A percentile compares a stretch with the other conserved stretches of the same genome.
Conservation (phyloP, 2,113 vertebrate species). For the Mus spicilegus region DNA sequence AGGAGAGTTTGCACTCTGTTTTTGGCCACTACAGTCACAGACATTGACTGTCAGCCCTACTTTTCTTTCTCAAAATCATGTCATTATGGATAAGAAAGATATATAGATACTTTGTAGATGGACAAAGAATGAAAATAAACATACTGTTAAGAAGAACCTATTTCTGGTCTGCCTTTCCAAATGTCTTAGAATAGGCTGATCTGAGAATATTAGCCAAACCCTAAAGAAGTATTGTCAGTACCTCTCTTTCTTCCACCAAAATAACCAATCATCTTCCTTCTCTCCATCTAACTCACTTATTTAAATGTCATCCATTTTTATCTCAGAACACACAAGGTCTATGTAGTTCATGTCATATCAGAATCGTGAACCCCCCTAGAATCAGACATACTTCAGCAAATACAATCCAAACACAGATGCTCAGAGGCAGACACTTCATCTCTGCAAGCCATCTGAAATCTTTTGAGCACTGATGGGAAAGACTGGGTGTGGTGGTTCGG, state of each 20-base stretch:
- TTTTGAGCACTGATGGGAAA: background rate
- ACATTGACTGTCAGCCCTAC: background rate
- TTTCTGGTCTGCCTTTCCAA: background rate
- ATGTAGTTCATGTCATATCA: background rate
- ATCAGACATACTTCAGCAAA: background rate
- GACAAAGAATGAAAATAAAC: too few species aligned
- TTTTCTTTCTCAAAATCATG: slow-evolving; percentile 37
- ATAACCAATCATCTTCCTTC: background rate
- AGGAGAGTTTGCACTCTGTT: background rate
- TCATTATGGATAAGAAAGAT: background rate
- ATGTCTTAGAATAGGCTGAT: background rate
- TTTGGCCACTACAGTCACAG: background rate
- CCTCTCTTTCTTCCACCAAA: background rate
- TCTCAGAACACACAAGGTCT: background rate
- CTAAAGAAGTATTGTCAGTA: background rate
- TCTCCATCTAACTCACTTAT: background rate
- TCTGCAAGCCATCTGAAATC: background rate
- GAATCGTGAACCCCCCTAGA: background rate
- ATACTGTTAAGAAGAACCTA: background rate
- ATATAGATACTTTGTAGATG: background rate
- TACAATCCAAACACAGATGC: background rate
- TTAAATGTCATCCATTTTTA: slow-evolving; percentile 37
- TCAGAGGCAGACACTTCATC: background rate
- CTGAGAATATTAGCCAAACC: background rate
- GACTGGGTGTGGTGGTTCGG: background rate